Evolutionary conservation across 2,888 invertebrate genomes (phyloP).

Genomic region (Ischnus inquisitorius): DNA sequence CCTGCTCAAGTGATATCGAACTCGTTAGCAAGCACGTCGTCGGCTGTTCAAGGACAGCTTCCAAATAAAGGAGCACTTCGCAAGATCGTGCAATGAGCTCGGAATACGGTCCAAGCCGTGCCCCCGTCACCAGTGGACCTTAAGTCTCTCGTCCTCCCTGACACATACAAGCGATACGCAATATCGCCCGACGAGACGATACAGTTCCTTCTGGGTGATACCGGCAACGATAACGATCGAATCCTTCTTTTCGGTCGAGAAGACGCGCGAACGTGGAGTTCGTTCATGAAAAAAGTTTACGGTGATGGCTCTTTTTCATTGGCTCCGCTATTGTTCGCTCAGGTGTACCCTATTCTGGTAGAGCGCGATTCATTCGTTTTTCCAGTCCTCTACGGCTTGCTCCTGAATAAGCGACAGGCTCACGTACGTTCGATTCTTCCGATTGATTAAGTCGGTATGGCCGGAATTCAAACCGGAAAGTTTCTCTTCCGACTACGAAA

Average conservation of each 20-base stretch:
- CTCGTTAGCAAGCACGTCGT: slow-evolving; percentile 32
- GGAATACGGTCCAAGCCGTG: slow-evolving; percentile 24
- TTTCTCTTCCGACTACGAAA: slow-evolving; percentile 39
- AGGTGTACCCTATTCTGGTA: slow-evolving; percentile 27
- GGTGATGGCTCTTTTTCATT: slow-evolving; percentile 27
- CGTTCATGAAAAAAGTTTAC: slow-evolving; percentile 15
- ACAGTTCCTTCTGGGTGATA: slow-evolving; percentile 54
- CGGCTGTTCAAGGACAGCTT: slow-evolving; percentile 49
- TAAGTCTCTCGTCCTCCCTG: slow-evolving; percentile 37
- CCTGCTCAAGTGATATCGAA: slow-evolving; percentile 47
- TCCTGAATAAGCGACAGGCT: slow-evolving; percentile 35
- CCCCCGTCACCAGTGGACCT: slow-evolving; percentile 49
- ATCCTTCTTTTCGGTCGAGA: slow-evolving; percentile 59
- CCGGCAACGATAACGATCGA: slow-evolving; percentile 40
- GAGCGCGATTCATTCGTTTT: slow-evolving; percentile 40
- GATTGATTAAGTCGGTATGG: slow-evolving; percentile 41
- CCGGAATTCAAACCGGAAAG: slow-evolving; percentile 47
- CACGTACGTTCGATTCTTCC: slow-evolving; percentile 30
- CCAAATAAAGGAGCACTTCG: slow-evolving; percentile 32
- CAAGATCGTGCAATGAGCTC: slow-evolving; percentile 50
- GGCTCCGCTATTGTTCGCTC: slow-evolving; percentile 27
- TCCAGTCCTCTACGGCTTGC: slow-evolving; percentile 38
- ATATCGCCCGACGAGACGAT: slow-evolving; percentile 32
- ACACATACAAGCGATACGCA: slow-evolving; percentile 33
- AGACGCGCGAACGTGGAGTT: slow-evolving; percentile 52